Base-by-base conservation (phyloP, 1,140 invertebrate species). In the Drosophila kohkoa region DNA sequence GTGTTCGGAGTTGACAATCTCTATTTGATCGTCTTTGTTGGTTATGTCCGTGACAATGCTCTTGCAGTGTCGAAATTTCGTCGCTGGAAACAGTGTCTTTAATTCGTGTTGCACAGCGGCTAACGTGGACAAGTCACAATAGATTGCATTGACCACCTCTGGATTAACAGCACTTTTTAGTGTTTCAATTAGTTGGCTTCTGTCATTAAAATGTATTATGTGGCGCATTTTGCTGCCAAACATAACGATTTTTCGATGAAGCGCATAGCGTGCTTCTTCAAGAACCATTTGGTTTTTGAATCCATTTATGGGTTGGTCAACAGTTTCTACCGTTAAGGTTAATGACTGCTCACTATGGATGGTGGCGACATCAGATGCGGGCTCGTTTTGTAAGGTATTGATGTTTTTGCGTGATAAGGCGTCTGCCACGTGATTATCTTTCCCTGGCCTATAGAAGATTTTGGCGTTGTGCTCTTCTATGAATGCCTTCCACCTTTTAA, bases 281-380 rank as follows among this genome's bases (percentile, higher is more conserved):
- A 58, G 5, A 13, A 67, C 20, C 10, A 67, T 67, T 10, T 67
- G 64, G 6, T 65, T 65, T 15, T 49, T 65, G 11, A 65, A 65
- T 13, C 62, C 52, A 7, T 65, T 65, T 1, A 57, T 10, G 3
- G 64, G 54, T 4, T 67, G 41, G 11, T 59, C 57, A 11, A 20
- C 46, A 5, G 57, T 30, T 13, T 59, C 20, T 5, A 59, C 15
- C 8, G 57, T 59, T 6, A n/a, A 45, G 28, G 57, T 59, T 15
- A 59, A 7, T 13, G 57, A 43, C 6, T n/a, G 15, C 13, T 59
- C 57, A 13, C 57, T 59, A 15, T 59, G 57, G 2, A 59, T 54
- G 49, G 63, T 41, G 10, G 71, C 68, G 79, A 91, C 91, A 10
- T 79, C 48, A 1, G 79, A 71, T 60, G 91, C 78, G 0, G 3